Evolutionary conservation across 2,888 invertebrate species (phyloP), one percentile per base, ranked within the genome.

Genomic region (Automeris io): DNA sequence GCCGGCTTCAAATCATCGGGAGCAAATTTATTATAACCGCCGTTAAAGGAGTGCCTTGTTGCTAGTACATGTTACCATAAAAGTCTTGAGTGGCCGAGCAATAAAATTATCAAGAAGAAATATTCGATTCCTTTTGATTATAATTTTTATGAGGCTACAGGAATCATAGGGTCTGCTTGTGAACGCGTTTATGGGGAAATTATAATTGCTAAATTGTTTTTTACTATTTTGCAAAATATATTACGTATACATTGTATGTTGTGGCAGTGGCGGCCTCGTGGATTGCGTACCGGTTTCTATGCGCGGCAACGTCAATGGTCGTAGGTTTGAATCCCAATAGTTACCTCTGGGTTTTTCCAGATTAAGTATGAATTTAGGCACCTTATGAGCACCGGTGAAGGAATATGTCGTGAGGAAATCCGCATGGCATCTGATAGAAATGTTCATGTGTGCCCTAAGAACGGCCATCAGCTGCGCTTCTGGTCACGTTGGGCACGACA

Each of bases 61-160:
- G 19, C 26, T 26, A 18, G 31, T 37, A 31, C 31, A 23, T 18
- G 31, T 23, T 23, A 16, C 32, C 31, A 23, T 37, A 37, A 37
- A 37, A 21, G 31, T 23, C 29, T 29, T 3, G 6, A 9, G 11
- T 11, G 26, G 6, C 13, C 16, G 16, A 8, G 23, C 32, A 31
- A 32, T 37, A 37, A 37, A 37, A 23, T 37, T 24, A 32, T 37
- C 31, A 37, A 19, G 23, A 9, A 29, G 29, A 29, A 16, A 16
- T 29, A 29, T 16, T 3, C 16, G 13, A 29, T 29, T 16, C n/a
- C n/a, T 16, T 29, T 16, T 16, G 7, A 29, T 29, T 29, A 29
- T 29, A 13, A 29, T 29, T 26, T n/a, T 29, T 16, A 29, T 16
- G 16, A 29, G 29, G 29, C 29, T 7, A 4, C 29, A 4, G 29